A percentile compares a stretch with the other conserved stretches of the same genome.
Conservation (phyloP, 2,113 vertebrate species). For the Cyanoramphus novaezelandiae region DNA sequence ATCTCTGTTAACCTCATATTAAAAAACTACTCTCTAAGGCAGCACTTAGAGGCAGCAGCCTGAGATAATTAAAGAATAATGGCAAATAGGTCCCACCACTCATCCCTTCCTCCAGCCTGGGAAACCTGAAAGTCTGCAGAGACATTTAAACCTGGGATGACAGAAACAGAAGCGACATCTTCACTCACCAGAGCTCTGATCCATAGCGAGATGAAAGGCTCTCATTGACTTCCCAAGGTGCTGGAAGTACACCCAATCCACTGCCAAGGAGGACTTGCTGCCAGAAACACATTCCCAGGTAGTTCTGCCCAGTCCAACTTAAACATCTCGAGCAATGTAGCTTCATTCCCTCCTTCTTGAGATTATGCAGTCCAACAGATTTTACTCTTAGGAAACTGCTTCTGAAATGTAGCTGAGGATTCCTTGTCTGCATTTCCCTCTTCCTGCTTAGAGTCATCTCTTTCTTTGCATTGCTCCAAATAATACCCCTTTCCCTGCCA, state of each 20-base stretch:
- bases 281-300: not conserved
- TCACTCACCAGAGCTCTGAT: not conserved
- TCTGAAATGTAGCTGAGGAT: not conserved
- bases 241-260: not conserved
- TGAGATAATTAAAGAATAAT: not conserved
- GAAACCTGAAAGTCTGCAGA: not conserved
- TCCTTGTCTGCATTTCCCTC: not conserved
- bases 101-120: not conserved
- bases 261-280: not conserved
- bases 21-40: not conserved
- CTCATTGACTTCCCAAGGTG: not conserved
- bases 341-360: not conserved
- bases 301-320: not conserved
- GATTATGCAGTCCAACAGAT: not conserved
- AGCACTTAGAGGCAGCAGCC: slow-evolving; percentile 24
- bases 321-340: not conserved
- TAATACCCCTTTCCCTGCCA: not conserved
- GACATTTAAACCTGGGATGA: not conserved
- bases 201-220: not conserved
- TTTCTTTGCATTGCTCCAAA: not conserved
- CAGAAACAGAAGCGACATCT: not conserved
- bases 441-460: not conserved
- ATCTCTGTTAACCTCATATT: not conserved
- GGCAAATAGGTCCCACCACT: not conserved
- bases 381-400: not conserved